Evolutionary conservation across 30 jellyfish, hydroid and myxozoan genomes (phyloP).

Genomic region (Cassiopea andromeda): DNA sequence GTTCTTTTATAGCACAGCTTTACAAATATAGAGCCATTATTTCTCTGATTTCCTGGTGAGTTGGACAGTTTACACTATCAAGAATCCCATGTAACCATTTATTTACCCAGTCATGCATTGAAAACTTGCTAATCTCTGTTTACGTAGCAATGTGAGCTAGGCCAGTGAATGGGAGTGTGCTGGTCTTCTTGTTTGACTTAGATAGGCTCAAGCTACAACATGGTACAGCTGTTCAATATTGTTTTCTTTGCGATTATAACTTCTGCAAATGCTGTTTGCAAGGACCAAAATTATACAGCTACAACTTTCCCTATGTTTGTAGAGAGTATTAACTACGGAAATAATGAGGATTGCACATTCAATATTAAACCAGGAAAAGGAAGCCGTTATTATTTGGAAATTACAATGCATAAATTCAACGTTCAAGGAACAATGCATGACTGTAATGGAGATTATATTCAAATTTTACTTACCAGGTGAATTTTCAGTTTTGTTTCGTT

Average conservation of each 20-base stretch:
- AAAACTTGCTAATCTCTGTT: background rate
- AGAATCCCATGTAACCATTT: background rate
- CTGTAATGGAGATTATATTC: constrained; percentile 14
- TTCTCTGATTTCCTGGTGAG: background rate
- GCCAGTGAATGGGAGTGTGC: background rate
- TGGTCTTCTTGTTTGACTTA: background rate
- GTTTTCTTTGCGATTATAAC: background rate
- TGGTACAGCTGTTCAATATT: background rate
- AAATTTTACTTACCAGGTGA: constrained; percentile 13
- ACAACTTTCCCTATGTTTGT: background rate
- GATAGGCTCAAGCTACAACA: background rate
- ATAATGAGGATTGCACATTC: background rate
- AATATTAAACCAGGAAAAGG: background rate
- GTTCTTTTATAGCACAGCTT: too few relatives aligned
- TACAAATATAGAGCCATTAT: background rate
- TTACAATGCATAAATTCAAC: constrained; percentile 1
- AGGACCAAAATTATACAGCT: background rate
- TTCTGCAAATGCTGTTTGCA: background rate
- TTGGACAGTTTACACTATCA: too few relatives aligned
- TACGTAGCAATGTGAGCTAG: background rate
- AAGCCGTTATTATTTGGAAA: constrained; percentile 1
- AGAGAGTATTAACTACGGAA: background rate
- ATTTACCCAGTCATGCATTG: constrained; percentile 5
- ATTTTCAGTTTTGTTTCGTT: too few relatives aligned
- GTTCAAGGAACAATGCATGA: constrained; percentile 14